Conservation (phyloP, 2,797 vertebrate genomes). For the Aselliscus stoliczkanus region DNA sequence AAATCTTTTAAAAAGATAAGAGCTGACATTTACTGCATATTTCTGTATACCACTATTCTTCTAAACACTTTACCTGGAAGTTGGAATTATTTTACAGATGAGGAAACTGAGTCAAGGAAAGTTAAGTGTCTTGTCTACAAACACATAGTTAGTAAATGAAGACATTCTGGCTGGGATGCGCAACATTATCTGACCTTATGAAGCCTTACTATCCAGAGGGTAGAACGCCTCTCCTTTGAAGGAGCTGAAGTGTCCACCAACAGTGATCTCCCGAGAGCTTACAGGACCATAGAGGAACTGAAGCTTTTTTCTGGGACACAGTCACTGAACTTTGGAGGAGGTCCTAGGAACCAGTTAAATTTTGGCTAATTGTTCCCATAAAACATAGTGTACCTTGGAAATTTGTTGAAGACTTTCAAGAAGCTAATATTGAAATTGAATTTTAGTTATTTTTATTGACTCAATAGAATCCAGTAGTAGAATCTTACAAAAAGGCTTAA, state of each 20-base stretch:
- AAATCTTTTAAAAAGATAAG: background rate
- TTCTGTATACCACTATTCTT: background rate
- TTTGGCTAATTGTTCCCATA: background rate
- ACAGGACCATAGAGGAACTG: background rate
- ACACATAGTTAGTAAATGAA: background rate
- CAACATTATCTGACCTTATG: accelerated
- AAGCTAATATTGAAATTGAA: background rate
- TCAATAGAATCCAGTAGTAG: background rate
- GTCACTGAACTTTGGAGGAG: background rate
- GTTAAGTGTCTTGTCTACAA: background rate
- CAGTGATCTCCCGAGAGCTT: background rate
- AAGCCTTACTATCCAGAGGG: background rate
- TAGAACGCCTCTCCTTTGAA: background rate
- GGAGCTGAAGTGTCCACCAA: background rate
- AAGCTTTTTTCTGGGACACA: background rate
- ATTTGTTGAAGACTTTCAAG: background rate
- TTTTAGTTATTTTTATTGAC: background rate
- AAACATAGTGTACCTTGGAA: background rate
- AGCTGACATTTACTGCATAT: background rate
- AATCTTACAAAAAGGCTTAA: background rate
- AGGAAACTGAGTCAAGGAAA: background rate
- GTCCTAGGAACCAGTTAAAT: background rate
- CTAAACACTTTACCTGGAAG: background rate
- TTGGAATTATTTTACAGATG: background rate
- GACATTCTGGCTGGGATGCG: background rate